phyloP scores from a whole-genome alignment of 2,888 invertebrate species.

The Cistogaster globosa region DNA sequence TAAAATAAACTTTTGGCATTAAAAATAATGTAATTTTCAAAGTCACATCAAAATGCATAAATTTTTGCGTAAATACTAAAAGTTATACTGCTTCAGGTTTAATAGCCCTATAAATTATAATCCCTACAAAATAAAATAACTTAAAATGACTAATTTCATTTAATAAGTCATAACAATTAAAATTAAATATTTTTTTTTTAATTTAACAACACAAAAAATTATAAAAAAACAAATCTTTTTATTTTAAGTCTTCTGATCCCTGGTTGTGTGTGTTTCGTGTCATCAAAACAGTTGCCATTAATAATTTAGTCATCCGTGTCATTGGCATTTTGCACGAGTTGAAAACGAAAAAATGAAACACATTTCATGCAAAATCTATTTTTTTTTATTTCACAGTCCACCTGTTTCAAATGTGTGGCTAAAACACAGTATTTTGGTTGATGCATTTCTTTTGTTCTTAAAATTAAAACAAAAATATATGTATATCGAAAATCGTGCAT shows the following conservation, averaged over 20 bases:
- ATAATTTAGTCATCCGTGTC: constrained; percentile 69
- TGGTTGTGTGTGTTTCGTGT: neutral
- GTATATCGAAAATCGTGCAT: neutral
- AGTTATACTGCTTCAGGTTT: neutral
- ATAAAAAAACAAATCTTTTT: neutral
- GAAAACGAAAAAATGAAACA: neutral
- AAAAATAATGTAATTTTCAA: neutral
- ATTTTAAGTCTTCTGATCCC: neutral
- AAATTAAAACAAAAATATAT: neutral
- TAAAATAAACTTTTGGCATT: too few species aligned
- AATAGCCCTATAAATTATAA: constrained; percentile 21
- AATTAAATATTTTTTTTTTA: constrained; percentile 17
- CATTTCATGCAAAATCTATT: constrained; percentile 16
- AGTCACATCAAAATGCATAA: too few species aligned
- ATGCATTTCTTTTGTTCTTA: neutral
- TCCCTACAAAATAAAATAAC: neutral
- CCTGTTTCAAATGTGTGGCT: constrained; percentile 51
- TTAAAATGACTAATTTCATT: constrained; percentile 44
- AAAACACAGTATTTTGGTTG: neutral
- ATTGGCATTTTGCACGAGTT: constrained; percentile 66
- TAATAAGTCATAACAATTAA: constrained; percentile 44
- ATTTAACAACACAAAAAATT: neutral
- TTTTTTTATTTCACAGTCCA: constrained; percentile 47
- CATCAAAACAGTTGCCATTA: constrained; percentile 54
- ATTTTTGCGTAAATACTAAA: neutral